Conservation (phyloP, 1,140 invertebrate genomes). For the Zelostemma sp. region DNA sequence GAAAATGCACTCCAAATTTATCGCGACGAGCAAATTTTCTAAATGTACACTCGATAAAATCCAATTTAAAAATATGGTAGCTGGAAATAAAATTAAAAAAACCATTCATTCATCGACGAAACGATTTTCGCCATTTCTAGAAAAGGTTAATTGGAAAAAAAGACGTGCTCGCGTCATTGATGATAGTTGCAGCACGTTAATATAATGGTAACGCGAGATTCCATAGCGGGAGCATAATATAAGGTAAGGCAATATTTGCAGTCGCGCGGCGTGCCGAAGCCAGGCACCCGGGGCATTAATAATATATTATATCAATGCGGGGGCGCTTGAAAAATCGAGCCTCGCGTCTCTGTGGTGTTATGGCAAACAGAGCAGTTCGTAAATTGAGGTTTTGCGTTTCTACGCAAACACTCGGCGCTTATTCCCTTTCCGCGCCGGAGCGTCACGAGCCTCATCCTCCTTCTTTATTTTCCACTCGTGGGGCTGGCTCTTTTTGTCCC, state of each 20-base stretch:
- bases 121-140: too few species aligned
- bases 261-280: constrained; percentile 59
- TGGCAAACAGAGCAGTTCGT: constrained; percentile 51
- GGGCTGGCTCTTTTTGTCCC: constrained; percentile 34
- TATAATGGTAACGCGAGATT: too few species aligned
- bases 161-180: too few species aligned
- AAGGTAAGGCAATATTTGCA: constrained; percentile 64
- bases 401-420: constrained; percentile 62
- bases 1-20: too few species aligned
- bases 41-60: too few species aligned
- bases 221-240: constrained; percentile 34
- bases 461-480: constrained; percentile 48
- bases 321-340: constrained; percentile 65
- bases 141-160: too few species aligned
- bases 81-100: too few species aligned
- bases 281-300: constrained; percentile 67
- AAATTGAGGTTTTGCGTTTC: constrained; percentile 66
- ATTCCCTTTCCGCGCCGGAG: constrained; percentile 40
- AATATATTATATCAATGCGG: constrained; percentile 69
- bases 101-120: too few species aligned
- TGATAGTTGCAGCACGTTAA: too few species aligned
- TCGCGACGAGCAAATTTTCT: too few species aligned
- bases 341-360: constrained; percentile 38
- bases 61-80: too few species aligned
- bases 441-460: constrained; percentile 22